These are phyloP conservation scores for Amblyraja radiata DNA, from an alignment of 2,797 vertebrate species.

Conservation along the genomic window DNA sequence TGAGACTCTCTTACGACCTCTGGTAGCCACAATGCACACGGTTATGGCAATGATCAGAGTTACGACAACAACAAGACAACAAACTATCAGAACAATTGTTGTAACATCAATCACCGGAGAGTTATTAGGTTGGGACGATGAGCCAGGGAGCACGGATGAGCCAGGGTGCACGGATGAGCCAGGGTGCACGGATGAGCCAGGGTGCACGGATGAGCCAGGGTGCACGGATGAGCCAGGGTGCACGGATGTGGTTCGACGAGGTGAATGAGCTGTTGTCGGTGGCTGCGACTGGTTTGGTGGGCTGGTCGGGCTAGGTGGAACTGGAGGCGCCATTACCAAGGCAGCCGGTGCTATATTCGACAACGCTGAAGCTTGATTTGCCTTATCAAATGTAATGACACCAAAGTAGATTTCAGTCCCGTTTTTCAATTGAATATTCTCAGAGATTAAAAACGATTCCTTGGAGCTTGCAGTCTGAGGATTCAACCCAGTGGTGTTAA, in stretches of 20 bases:
- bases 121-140: not conserved
- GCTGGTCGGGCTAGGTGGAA: not conserved
- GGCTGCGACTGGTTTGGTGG: too few species aligned
- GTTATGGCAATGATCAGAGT: constrained; percentile 4
- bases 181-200: fast-evolving
- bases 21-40: not conserved
- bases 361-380: not conserved
- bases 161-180: not conserved
- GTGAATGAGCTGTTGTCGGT: too few species aligned
- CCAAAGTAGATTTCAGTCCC: constrained; percentile 17
- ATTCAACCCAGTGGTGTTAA: not conserved
- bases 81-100: not conserved
- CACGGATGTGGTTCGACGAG: too few species aligned
- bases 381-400: not conserved
- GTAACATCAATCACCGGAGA: not conserved
- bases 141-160: too few species aligned
- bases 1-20: not conserved
- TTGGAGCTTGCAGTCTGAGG: not conserved
- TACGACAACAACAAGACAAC: not conserved
- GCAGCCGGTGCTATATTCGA: constrained; percentile 14
- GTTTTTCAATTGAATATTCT: not conserved
- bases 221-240: not conserved
- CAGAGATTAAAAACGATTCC: not conserved
- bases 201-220: not conserved
- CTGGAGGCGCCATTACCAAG: not conserved